These are phyloP conservation scores for Neodiprion virginianus DNA, from an alignment of 1,140 invertebrate species.

Conservation along the genomic window DNA sequence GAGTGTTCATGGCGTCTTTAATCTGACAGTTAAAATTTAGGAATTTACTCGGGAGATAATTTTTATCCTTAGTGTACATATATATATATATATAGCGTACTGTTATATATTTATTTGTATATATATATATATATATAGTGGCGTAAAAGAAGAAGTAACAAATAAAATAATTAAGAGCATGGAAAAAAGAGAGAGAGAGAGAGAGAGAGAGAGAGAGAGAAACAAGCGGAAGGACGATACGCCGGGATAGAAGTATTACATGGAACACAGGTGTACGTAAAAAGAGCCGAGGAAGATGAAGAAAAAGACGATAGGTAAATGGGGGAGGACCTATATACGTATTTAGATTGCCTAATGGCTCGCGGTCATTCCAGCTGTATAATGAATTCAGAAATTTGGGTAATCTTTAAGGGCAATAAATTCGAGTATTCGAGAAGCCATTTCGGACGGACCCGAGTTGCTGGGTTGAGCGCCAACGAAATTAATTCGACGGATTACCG, in stretches of 20 bases:
- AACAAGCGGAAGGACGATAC: neutral
- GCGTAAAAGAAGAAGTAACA: neutral
- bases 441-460: neutral
- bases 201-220: neutral
- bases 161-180: neutral
- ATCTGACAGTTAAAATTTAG: constrained; percentile 16
- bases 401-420: constrained; percentile 15
- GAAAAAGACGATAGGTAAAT: neutral
- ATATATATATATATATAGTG: neutral
- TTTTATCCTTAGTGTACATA: neutral
- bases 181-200: too few relatives aligned
- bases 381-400: constrained; percentile 14
- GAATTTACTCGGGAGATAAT: constrained; percentile 11
- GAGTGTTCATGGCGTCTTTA: neutral
- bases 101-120: neutral
- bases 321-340: neutral
- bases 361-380: neutral
- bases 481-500: neutral
- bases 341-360: constrained; percentile 9
- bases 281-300: too few relatives aligned
- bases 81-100: neutral
- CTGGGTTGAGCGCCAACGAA: neutral
- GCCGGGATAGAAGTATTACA: neutral
- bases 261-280: too few relatives aligned
- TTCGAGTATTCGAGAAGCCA: neutral